These are phyloP conservation scores for Mellivora capensis DNA, from an alignment of 2,113 vertebrate species.

Conservation along the genomic window DNA sequence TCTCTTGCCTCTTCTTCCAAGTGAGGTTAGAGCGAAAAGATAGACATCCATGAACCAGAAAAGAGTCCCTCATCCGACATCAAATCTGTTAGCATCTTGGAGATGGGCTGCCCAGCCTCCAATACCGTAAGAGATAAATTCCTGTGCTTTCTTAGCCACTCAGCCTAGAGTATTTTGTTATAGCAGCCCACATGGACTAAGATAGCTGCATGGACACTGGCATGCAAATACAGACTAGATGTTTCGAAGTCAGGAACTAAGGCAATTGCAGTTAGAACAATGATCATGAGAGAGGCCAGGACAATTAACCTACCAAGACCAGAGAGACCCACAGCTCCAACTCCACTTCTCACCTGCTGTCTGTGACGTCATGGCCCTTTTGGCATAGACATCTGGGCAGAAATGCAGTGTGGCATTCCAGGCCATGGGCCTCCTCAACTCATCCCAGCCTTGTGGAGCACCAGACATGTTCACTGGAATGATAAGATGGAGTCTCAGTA, in stretches of 20 bases:
- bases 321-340: neutral
- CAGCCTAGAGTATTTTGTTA: neutral
- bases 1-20: neutral
- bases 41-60: neutral
- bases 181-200: neutral
- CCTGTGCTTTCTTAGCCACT: neutral
- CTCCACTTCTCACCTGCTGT: neutral
- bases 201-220: neutral
- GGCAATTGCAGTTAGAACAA: neutral
- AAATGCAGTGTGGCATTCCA: neutral
- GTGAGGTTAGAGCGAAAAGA: neutral
- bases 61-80: neutral
- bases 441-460: neutral
- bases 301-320: neutral
- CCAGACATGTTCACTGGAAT: accelerated
- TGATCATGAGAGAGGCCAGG: neutral
- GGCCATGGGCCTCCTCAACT: neutral
- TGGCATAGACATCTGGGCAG: neutral
- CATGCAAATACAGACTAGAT: neutral
- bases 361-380: neutral
- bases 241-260: neutral
- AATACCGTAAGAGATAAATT: neutral
- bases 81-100: neutral
- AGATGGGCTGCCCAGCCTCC: neutral
- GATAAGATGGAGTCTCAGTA: neutral